phyloP scores from a whole-genome alignment of 2,797 vertebrate species.

The Sebastes dallii region DNA sequence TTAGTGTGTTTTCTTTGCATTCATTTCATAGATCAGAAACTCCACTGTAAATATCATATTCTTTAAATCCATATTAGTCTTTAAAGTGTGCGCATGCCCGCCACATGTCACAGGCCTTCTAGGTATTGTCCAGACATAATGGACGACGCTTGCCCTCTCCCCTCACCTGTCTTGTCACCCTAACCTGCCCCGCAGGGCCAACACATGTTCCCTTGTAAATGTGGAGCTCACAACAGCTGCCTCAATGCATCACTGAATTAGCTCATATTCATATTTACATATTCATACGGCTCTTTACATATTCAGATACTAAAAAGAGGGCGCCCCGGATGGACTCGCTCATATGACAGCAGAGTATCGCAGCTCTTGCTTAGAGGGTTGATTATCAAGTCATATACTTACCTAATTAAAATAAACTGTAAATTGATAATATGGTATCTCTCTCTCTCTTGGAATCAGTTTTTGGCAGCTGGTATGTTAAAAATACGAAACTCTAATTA shows the following conservation, averaged over 20 bases:
- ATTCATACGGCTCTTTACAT: conserved; percentile 74
- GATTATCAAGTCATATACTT: conserved; percentile 20
- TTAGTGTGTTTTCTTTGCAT: conserved; percentile 11
- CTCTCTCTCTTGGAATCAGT: not conserved
- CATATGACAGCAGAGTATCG: conserved; percentile 22
- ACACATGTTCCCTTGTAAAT: conserved; percentile 79
- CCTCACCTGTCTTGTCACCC: conserved; percentile 77
- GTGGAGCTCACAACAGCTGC: conserved; percentile 70
- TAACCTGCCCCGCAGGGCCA: conserved; percentile 73
- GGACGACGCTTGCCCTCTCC: conserved; percentile 57
- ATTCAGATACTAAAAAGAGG: conserved; percentile 64
- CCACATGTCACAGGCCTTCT: conserved; percentile 20
- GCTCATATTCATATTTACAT: conserved; percentile 78
- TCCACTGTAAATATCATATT: not conserved
- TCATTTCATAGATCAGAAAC: not conserved
- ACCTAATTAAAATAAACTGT: conserved; percentile 1
- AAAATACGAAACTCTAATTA: not conserved
- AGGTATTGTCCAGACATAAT: conserved; percentile 58
- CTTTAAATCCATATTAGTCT: not conserved
- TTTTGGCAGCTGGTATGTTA: not conserved
- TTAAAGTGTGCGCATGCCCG: not conserved
- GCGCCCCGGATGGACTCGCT: conserved; percentile 33
- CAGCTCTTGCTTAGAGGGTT: conserved; percentile 21
- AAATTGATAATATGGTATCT: not conserved
- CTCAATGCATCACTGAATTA: conserved; percentile 62